phyloP scores from a whole-genome alignment of 2,113 vertebrate genomes.

The Saguinus imperator region DNA sequence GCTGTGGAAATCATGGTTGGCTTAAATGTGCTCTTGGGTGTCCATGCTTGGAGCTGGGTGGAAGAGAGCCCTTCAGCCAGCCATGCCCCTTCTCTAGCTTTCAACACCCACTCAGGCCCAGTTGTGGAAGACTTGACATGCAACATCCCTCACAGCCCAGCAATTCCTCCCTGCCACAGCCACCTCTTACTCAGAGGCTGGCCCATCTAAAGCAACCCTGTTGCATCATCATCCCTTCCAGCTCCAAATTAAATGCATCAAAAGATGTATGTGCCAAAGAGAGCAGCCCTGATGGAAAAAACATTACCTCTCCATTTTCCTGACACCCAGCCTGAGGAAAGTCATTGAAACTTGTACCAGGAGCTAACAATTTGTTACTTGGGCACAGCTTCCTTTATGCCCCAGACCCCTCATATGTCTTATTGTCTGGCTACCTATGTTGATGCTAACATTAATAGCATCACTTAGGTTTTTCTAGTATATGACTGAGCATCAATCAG shows the following conservation, averaged over 20 bases:
- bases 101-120: background rate
- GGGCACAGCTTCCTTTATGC: background rate
- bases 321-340: background rate
- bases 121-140: fast-evolving
- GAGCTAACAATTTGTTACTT: fast-evolving
- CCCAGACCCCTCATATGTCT: background rate
- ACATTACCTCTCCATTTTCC: background rate
- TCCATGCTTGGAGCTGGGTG: fast-evolving
- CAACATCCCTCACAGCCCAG: background rate
- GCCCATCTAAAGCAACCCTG: background rate
- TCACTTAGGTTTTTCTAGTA: background rate
- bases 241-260: background rate
- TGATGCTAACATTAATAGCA: background rate
- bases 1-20: background rate
- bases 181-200: background rate
- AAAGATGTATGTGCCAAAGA: background rate
- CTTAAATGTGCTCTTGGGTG: background rate
- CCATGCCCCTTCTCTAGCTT: background rate
- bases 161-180: background rate
- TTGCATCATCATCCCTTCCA: background rate
- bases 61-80: background rate
- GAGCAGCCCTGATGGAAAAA: background rate
- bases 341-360: fast-evolving
- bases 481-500: background rate
- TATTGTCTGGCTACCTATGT: background rate